Evolutionary conservation across 2,113 vertebrate species (phyloP), one percentile per base, ranked within the genome.

Genomic region (Bucco capensis): DNA sequence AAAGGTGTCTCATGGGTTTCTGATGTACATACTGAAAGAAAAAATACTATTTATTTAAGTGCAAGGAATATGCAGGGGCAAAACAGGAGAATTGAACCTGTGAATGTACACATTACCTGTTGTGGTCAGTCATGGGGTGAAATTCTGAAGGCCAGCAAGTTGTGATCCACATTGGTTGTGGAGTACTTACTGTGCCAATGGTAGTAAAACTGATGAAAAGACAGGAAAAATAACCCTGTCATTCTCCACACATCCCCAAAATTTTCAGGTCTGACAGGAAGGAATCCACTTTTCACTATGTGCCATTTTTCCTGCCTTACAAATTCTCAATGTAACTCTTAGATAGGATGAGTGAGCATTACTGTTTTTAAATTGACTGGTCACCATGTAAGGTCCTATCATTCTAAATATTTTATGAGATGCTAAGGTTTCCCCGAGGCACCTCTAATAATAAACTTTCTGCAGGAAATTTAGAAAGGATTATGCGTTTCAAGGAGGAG

Each of bases 371-470:
- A 97, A 97, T 94, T 95, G 96, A 94, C 31, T n/a, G 12, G 76
- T 96, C 91, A 80, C 94, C 94, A 38, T 70, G 70, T 84, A 91
- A 78, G n/a, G 16, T 94, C 94, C 95, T 94, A 10, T 65, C 4
- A 0, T 89, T 95, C 94, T 96, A 86, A 97, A 95, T 97, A 95
- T 94, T 97, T 97, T 87, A 92, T 54, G 84, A 91, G 92, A 90
- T 93, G 65, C 85, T 90, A 40, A 93, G 88, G 93, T 93, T 94
- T 95, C 96, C 96, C 94, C 5, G 19, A 95, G 96, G 96, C 88
- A 83, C 75, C 90, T 89, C 95, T 92, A 65, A 89, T 96, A 80
- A 96, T 96, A 96, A 98, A 97, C 96, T 98, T 98, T 93, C 74
- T 35, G 80, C 94, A 65, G 95, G 94, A 97, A 96, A 97, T 97